These are phyloP conservation scores for Piscicola geometra DNA, from an alignment of 2,888 invertebrate genomes.

Conservation along the genomic window DNA sequence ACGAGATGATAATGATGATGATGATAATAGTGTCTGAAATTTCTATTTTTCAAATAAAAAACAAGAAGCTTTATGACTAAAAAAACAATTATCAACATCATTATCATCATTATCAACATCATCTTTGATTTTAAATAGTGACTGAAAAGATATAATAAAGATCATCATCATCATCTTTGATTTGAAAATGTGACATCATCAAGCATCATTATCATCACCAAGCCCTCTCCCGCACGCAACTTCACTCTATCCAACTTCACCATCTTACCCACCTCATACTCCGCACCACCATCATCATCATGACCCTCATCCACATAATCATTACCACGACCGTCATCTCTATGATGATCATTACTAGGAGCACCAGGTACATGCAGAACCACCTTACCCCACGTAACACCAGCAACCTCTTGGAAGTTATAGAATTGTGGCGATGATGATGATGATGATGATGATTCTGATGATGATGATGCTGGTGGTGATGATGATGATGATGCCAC, in stretches of 20 bases:
- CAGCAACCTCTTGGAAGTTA: not conserved
- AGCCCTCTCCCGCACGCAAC: not conserved
- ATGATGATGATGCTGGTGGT: too few relatives aligned
- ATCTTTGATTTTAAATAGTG: too few relatives aligned
- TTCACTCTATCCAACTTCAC: conserved; percentile 6
- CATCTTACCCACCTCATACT: not conserved
- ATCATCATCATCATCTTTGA: not conserved
- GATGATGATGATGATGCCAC: too few relatives aligned
- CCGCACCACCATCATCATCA: not conserved
- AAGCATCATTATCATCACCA: conserved; percentile 8
- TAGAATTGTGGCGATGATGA: too few relatives aligned
- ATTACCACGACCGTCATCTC: not conserved
- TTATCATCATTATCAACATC: too few relatives aligned
- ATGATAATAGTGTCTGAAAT: too few relatives aligned
- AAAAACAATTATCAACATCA: too few relatives aligned
- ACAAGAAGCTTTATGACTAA: too few relatives aligned
- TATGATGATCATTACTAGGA: not conserved
- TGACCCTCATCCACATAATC: not conserved
- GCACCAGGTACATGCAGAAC: not conserved
- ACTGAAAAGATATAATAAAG: too few relatives aligned
- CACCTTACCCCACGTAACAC: conserved; percentile 10
- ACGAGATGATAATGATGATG: too few relatives aligned
- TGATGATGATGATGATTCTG: too few relatives aligned
- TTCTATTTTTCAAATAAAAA: too few relatives aligned
- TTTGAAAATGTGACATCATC: not conserved